Evolutionary conservation across 2,113 vertebrate genomes (phyloP), one percentile per base, ranked within the genome.

Genomic region (Sylvicapra grimmia): DNA sequence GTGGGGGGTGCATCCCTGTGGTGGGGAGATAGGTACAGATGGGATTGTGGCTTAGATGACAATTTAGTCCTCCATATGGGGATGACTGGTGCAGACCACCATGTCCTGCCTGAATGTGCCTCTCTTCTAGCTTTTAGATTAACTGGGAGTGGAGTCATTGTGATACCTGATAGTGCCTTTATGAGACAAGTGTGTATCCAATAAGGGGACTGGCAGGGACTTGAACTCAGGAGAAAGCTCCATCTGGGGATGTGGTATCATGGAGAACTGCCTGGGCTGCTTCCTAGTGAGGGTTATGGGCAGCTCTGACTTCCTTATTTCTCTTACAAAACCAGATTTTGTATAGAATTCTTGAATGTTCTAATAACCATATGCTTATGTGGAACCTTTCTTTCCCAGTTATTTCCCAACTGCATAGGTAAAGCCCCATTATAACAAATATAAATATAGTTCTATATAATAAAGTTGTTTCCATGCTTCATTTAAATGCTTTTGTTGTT

Each of bases 381-480:
- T 86, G 19, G 36, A 93, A 33, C 27, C 21, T 96, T 89, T 87
- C 49, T 94, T 95, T 68, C 85, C 33, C 92, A 89, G 61, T 90
- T 89, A 93, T 53, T 93, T 94, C 19, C 36, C 85, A 90, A 56
- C 90, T 51, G 93, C 82, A 4, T 89, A 75, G 84, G 29, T 58
- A 87, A 90, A 97, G 63, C 92, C 49, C 83, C 72, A 68, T 68
- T 90, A 80, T 58, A 92, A 89, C 44, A 89, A 92, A 77, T 53
- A 54, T 58, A 56, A 88, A 94, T 86, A 56, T 15, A 59, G 31
- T 93, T 96, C 56, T 93, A 15, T 96, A 90, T 91, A 97, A 98
- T 97, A 97, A 98, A 98, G 63, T 75, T 91, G 3, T 96, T 97
- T 94, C 83, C 75, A n/a, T 93, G 93, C 54, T 87, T 96, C 77